These are phyloP conservation scores for Leucoraja ocellata DNA, from an alignment of 2,797 vertebrate genomes.

Conservation along the genomic window DNA sequence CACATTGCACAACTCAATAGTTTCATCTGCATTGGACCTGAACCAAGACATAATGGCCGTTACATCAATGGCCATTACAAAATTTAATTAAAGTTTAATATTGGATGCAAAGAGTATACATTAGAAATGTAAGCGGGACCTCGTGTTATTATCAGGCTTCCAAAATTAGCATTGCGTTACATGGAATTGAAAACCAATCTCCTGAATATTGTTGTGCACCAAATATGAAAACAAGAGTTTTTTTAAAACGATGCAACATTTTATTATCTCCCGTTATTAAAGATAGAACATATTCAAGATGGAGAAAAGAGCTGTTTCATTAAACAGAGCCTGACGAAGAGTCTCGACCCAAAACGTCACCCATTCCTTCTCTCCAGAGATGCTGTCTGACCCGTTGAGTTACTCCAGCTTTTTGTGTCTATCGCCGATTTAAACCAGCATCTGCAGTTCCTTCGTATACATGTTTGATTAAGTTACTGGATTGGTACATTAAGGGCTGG, in stretches of 20 bases:
- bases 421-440: too few species aligned
- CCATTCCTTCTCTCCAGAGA: too few species aligned
- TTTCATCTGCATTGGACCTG: background rate
- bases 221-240: background rate
- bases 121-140: background rate
- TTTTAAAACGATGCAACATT: background rate
- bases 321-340: background rate
- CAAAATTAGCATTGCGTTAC: background rate
- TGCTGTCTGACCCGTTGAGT: too few species aligned
- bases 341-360: too few species aligned
- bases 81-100: background rate
- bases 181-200: background rate
- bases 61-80: background rate
- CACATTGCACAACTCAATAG: background rate
- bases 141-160: background rate
- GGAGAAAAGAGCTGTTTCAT: background rate
- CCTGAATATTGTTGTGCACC: background rate
- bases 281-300: background rate
- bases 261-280: background rate
- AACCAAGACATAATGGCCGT: background rate
- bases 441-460: too few species aligned
- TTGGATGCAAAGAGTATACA: background rate
- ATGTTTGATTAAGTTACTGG: too few species aligned
- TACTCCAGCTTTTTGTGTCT: too few species aligned
- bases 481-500: too few species aligned